Evolutionary conservation across 2,797 vertebrate species (phyloP), one percentile per base, ranked within the genome.

Genomic region (Lithobates sylvaticus): DNA sequence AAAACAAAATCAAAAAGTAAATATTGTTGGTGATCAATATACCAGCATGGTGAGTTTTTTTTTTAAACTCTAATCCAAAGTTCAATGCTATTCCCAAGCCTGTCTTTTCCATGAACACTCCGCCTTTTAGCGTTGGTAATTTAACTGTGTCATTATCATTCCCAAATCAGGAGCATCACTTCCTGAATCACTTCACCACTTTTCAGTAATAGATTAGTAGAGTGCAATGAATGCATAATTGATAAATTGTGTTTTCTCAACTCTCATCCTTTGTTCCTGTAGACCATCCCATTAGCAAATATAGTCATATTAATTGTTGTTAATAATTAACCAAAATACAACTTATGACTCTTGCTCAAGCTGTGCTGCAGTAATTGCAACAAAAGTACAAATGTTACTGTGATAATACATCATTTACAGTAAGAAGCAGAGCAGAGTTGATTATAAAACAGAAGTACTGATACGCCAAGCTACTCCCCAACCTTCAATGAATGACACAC

Each of bases 301-400:
- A 13, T 82, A 72, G 50, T 83, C 39, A 42, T 78, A 75, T 78
- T 87, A 83, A 69, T 72, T 72, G 67, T 44, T 78, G 58, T 87
- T 83, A 86, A 86, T 86, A 86, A 73, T 86, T 78, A 73, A 87
- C 32, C 27, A 74, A 39, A 29, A n/a, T 39, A 68, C 61, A 84
- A 10, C 15, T 77, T 39, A 68, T 44, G 12, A 50, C 54, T 65
- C 23, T 72, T 23, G 44, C 44, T 70, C 34, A 70, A 58, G n/a
- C 4, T 65, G 10, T 70, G 29, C 74, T 64, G 58, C 76, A 71
- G 72, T 86, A 77, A 82, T 78, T 61, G 75, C 50, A 68, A 21
- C 44, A 84, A 44, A 27, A 39, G 26, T 34, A 32, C 10, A 26
- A 13, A 47, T 36, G 58, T 15, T 12, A 83, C 27, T 68, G 5